phyloP scores from a whole-genome alignment of 2,797 vertebrate species.

The Chelon auratus region DNA sequence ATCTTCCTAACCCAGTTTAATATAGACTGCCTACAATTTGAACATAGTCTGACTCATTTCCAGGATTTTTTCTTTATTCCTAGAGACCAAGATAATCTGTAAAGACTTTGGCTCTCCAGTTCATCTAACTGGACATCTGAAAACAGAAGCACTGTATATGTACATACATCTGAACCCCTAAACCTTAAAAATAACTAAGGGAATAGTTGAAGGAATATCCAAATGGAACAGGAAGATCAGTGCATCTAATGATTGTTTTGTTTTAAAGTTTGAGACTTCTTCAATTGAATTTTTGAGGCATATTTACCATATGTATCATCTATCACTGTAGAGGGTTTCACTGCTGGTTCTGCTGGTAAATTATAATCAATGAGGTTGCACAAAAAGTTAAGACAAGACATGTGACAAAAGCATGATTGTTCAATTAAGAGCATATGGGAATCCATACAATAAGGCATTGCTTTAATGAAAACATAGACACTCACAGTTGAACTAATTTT shows the following conservation, averaged over 20 bases:
- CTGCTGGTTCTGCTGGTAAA: constrained; percentile 60
- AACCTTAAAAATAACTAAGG: constrained; percentile 9
- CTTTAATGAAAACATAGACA: constrained; percentile 74
- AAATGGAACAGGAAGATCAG: constrained; percentile 2
- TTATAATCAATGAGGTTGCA: constrained; percentile 34
- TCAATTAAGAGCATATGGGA: constrained; percentile 67
- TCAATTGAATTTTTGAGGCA: constrained; percentile 40
- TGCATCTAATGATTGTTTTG: constrained; percentile 13
- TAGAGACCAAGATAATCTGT: background rate
- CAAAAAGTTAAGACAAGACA: constrained; percentile 48
- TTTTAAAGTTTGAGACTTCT: constrained; percentile 22
- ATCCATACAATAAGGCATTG: constrained; percentile 80
- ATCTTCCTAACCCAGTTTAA: background rate
- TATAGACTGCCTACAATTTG: background rate
- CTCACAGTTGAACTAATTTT: constrained; percentile 79
- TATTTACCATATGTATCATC: constrained; percentile 16
- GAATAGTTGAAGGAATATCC: background rate
- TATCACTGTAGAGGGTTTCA: constrained; percentile 12
- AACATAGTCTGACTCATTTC: background rate
- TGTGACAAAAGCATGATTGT: constrained; percentile 51
- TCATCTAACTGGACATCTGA: background rate
- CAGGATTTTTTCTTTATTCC: background rate
- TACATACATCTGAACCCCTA: background rate
- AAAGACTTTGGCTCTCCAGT: background rate
- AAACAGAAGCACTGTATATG: constrained; percentile 11